Base-by-base conservation (phyloP, 1,140 invertebrate genomes). In the Stegodyphus mimosarum region DNA sequence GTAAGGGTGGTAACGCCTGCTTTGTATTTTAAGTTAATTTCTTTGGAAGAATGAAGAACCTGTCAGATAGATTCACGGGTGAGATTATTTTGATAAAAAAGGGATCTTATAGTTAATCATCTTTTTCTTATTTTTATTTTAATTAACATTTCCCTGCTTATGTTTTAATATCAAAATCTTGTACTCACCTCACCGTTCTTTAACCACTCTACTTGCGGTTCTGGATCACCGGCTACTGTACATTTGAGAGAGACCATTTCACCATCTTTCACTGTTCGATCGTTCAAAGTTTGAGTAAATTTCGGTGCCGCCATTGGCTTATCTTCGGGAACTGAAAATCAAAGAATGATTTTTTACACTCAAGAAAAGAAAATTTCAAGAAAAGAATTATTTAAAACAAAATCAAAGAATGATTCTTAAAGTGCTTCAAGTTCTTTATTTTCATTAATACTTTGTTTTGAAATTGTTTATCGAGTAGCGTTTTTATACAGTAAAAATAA, bases 21-120 rank as follows among this genome's bases (percentile, higher is more conserved):
- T 90, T 95, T 96, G 90, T 98, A 98, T 91, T 97, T 97, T 33
- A 98, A 92, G 90, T 97, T 95, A 83, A 98, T 93, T 52, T 97
- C 94, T 91, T 97, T 94, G 0, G 94, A 95, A 2, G 95, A 96
- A 76, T 92, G 93, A 51, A 96, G 90, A 5, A 91, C 88, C 86
- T 87, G 66, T 15, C 51, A 70, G 18, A 78, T 33, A 33, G 33
- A 33, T 33, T 33, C 33, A 72, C 13, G 18, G n/a, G 10, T 10
- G 33, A 33, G 33, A 70, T 15, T 70, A 70, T 7, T 11, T 17
- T 11, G 10, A 10, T 63, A 63, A 11, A 11, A n/a, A 33, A 33
- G 3, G 33, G 33, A 33, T 33, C 33, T 33, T 33, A 33, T 33
- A 33, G 33, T 3, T 1, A 33, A 33, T 33, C 33, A 33, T 33